Evolutionary conservation across 2,113 vertebrate species (phyloP).

Genomic region (Bungarus multicinctus): DNA sequence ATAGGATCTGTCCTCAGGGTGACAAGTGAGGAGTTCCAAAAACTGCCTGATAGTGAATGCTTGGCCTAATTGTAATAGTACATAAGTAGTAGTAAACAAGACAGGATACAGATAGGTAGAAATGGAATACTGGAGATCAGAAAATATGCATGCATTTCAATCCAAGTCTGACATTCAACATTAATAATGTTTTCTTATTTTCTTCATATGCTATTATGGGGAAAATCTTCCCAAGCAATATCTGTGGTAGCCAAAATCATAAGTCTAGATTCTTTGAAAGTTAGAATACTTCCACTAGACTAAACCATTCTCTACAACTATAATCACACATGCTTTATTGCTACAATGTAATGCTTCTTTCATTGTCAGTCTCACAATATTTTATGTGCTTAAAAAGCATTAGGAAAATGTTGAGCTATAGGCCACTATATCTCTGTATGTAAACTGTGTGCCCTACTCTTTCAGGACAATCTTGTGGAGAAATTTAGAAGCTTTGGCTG

Average conservation of each 20-base stretch:
- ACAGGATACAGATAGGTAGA: slow-evolving; percentile 32
- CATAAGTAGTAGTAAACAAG: slow-evolving; percentile 29
- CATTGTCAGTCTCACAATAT: not conserved
- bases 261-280: not conserved
- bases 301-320: not conserved
- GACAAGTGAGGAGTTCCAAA: slow-evolving; percentile 59
- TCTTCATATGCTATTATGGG: not conserved
- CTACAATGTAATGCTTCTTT: not conserved
- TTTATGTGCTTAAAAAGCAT: not conserved
- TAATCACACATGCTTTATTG: not conserved
- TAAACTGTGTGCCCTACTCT: not conserved
- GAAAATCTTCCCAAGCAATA: not conserved
- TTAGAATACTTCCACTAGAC: not conserved
- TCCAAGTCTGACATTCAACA: slow-evolving; percentile 26
- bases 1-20: slow-evolving; percentile 42
- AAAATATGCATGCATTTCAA: not conserved
- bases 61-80: slow-evolving; percentile 52
- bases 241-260: not conserved
- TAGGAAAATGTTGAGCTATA: not conserved
- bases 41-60: slow-evolving; percentile 13
- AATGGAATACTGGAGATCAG: slow-evolving; percentile 27
- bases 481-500: not conserved
- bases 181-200: not conserved
- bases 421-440: not conserved
- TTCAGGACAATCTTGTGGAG: not conserved